Evolutionary conservation across 2,113 vertebrate species (phyloP), one percentile per base, ranked within the genome.

Genomic region (Dunckerocampus dactyliophorus): DNA sequence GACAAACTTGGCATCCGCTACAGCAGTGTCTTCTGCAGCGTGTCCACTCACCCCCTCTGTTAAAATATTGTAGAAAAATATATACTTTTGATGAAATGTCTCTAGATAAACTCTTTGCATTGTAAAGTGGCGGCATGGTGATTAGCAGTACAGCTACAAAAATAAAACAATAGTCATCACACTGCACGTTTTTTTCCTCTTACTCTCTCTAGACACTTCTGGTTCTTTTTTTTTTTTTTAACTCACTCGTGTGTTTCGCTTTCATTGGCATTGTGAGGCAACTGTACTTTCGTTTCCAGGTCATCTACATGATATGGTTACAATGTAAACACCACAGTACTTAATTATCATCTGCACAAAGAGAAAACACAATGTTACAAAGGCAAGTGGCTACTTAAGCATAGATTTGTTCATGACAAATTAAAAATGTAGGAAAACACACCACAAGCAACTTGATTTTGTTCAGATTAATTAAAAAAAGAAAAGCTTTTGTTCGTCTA

Each of bases 31-130:
- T 82, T 62, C 17, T 71, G 74, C 75, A 82, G 79, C 82, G 82
- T 79, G 65, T 82, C 81, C 83, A 77, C 75, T 79, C 87, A 87
- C 82, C 84, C 90, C 88, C 84, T 83, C 83, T 82, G 81, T 42
- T 56, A 14, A 56, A 56, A 89, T 84, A 90, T 90, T 89, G 86
- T 92, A 92, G 87, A 91, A 92, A 91, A 92, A 92, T 92, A 91
- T 90, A 91, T 84, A 71, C 82, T 85, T 73, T 85, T 79, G 86
- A 91, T 91, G 88, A 88, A 77, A 85, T 90, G 81, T 86, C 85
- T 91, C 84, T 86, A 86, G 85, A 85, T 85, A 83, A 76, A 86
- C 64, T 83, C 86, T 83, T 24, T 2, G 12, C 9, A 15, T 21
- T 51, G 13, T 51, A 20, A 24, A 24, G 22, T 28, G 49, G 22